phyloP scores from a whole-genome alignment of 2,113 vertebrate species.

The Microcebus griseorufus region DNA sequence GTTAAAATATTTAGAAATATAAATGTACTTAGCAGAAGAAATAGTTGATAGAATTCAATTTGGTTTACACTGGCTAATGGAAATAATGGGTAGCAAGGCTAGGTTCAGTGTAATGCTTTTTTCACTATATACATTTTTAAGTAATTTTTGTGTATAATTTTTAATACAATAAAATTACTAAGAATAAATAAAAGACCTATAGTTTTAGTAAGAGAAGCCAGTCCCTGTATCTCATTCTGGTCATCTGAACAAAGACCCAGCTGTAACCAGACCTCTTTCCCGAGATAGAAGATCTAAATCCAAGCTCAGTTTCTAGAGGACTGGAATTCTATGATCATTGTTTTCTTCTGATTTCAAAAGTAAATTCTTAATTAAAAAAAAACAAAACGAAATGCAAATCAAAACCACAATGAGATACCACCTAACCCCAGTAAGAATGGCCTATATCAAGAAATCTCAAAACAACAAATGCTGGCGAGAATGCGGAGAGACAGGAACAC shows the following conservation, averaged over 20 bases:
- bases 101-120: background rate
- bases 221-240: background rate
- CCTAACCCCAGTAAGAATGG: too few species aligned
- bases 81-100: background rate
- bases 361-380: background rate
- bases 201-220: background rate
- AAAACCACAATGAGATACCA: too few species aligned
- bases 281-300: too few species aligned
- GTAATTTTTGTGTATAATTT: background rate
- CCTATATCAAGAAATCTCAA: too few species aligned
- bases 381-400: too few species aligned
- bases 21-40: background rate
- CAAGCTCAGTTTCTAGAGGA: background rate
- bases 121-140: background rate
- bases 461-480: too few species aligned
- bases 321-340: too few species aligned
- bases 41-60: background rate
- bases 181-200: background rate
- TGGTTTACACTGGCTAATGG: background rate
- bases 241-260: background rate
- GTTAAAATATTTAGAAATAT: background rate
- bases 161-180: background rate
- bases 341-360: background rate
- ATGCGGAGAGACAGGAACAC: too few species aligned
- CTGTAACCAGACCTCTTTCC: background rate